Conservation (phyloP, 92 coral and sea anemone genomes). For the Diadumene lineata region DNA sequence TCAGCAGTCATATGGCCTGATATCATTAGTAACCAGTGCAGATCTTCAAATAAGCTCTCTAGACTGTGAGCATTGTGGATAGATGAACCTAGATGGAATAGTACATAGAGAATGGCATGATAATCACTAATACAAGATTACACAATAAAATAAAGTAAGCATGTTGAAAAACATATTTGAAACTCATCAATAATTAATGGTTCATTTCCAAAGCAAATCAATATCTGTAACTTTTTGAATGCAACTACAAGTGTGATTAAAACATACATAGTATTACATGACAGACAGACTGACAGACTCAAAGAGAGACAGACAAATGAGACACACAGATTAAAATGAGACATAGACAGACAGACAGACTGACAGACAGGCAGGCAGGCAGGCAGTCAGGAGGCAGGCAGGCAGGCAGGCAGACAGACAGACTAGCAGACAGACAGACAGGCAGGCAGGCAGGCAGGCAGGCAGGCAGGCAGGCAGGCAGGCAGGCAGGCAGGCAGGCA, state of each 20-base stretch:
- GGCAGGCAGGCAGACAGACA: background rate
- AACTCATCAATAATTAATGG: no score
- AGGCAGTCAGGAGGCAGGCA: background rate
- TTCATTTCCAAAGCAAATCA: no score
- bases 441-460: background rate
- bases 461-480: background rate
- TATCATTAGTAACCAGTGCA: constrained; percentile 89
- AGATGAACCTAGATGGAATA: constrained; percentile 51
- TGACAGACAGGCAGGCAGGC: background rate
- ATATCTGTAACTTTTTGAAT: no score
- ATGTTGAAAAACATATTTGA: no score
- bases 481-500: background rate
- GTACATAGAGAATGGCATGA: no score
- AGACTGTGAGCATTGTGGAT: constrained; percentile 48
- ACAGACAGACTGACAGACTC: background rate
- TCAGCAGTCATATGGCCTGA: constrained; percentile 89
- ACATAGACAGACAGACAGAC: background rate
- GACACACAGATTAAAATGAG: background rate
- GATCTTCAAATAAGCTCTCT: constrained; percentile 90
- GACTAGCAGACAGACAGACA: background rate
- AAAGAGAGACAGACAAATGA: background rate
- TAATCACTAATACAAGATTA: no score
- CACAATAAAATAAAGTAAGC: no score
- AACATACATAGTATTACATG: background rate
- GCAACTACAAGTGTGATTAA: background rate